These are phyloP conservation scores for Dromas ardeola DNA, from an alignment of 2,113 vertebrate species.

Conservation along the genomic window DNA sequence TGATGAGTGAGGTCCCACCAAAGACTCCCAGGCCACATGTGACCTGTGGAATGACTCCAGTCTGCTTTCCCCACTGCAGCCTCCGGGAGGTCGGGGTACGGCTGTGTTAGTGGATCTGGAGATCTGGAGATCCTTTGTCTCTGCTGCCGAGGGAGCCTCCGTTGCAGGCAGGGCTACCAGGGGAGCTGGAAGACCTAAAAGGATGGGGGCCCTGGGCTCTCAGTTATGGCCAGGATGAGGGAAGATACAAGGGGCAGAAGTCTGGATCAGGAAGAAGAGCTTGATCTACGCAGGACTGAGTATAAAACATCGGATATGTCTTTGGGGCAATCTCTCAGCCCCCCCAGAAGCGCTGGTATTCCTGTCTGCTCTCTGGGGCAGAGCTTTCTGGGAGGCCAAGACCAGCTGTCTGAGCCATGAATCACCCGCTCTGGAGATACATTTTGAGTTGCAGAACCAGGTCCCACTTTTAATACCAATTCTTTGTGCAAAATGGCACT, in stretches of 20 bases:
- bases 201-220: background rate
- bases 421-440: background rate
- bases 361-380: background rate
- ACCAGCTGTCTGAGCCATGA: background rate
- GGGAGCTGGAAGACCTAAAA: background rate
- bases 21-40: background rate
- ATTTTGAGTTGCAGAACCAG: background rate
- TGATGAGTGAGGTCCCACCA: background rate
- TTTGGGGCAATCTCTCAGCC: background rate
- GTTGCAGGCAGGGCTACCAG: background rate
- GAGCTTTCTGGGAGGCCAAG: background rate
- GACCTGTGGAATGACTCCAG: background rate
- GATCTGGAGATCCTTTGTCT: background rate
- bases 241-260: background rate
- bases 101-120: background rate
- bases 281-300: background rate
- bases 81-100: fast-evolving
- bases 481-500: background rate
- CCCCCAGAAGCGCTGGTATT: background rate
- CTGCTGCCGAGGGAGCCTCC: background rate
- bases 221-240: background rate
- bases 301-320: fast-evolving
- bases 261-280: background rate
- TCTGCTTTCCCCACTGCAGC: background rate
- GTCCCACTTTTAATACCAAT: background rate